A percentile compares a stretch with the other conserved stretches of the same genome.
Evolutionary conservation across 2,797 vertebrate genomes (phyloP).

Genomic region (Myripristis jacobus): DNA sequence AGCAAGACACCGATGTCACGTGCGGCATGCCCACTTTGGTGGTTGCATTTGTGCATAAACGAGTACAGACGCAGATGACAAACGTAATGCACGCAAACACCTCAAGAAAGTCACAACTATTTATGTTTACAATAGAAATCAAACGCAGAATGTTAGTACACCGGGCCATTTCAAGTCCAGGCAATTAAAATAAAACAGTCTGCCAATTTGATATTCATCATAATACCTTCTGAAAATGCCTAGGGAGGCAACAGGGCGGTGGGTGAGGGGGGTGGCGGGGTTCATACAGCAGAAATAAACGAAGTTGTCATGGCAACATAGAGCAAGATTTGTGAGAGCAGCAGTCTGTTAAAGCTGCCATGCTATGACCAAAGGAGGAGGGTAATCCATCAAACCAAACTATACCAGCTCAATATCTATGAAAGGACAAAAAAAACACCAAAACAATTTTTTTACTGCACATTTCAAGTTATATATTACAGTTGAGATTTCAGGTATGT

Average conservation of each 20-base stretch:
- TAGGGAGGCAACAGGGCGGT: constrained; percentile 19
- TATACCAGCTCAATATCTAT: constrained; percentile 13
- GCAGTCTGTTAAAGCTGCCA: constrained; percentile 61
- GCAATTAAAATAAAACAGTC: not conserved
- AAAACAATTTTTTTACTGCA: not conserved
- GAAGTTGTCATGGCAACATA: constrained; percentile 60
- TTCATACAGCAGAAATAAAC: constrained; percentile 35
- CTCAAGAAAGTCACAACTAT: not conserved
- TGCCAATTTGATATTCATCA: constrained; percentile 17
- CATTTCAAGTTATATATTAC: not conserved
- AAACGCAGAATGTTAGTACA: not conserved
- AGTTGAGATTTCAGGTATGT: no score
- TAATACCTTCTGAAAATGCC: constrained; percentile 14
- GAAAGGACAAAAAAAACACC: not conserved
- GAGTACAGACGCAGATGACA: not conserved
- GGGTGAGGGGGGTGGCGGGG: constrained; percentile 10
- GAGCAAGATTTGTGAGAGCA: constrained; percentile 56
- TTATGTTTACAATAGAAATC: not conserved
- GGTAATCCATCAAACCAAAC: constrained; percentile 56
- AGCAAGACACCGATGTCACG: constrained; percentile 3
- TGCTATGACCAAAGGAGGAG: constrained; percentile 40
- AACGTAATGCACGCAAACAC: not conserved
- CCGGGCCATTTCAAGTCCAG: constrained; percentile 1
- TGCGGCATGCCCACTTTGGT: not conserved
- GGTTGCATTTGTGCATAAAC: constrained; percentile 14